Base-by-base conservation (phyloP, 2,113 vertebrate genomes). In the Ammodytes marinus region DNA sequence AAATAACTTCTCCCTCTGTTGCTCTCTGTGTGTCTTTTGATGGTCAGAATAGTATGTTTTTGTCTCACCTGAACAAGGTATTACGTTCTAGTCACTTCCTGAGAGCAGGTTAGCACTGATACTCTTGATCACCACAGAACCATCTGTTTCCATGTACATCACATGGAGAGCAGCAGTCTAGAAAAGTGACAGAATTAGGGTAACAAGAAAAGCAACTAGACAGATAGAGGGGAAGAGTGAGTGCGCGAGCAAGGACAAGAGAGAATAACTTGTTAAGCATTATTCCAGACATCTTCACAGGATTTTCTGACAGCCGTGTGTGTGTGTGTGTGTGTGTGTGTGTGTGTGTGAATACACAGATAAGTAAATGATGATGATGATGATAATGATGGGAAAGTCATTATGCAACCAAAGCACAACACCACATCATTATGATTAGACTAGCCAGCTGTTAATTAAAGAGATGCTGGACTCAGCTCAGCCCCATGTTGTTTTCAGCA, bases 391-490 rank as follows among this genome's bases (percentile, higher is more conserved):
- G 42, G 47, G 10, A 72, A 79, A 69, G 58, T 53, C 55, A 74
- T 88, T 80, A 77, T 65, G 72, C 76, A 88, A 80, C 43, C 39
- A 0, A 70, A 55, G 61, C 72, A 47, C 54, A 58, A 54, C 65
- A 63, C 60, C 69, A 7, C 60, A 68, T 79, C n/a, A 19, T 53
- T 70, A 46, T 70, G 76, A 83, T 77, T 60, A 77, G 55, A 64
- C 42, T 6, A 80, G 76, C 53, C 79, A 77, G 83, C 64, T 55
- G 83, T 68, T 83, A 66, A 86, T 80, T 69, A 70, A 82, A 69
- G 63, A 79, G 58, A 52, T 53, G 69, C 49, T 77, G 79, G 71
- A 85, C 74, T 75, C 52, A 14, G 74, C 69, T 75, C 57, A 15
- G 59, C 64, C 49, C 60, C 71, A 3, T 63, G 59, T 57, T 61